These are phyloP conservation scores for Phortica magna DNA, from an alignment of 2,888 invertebrate species.

Conservation along the genomic window DNA sequence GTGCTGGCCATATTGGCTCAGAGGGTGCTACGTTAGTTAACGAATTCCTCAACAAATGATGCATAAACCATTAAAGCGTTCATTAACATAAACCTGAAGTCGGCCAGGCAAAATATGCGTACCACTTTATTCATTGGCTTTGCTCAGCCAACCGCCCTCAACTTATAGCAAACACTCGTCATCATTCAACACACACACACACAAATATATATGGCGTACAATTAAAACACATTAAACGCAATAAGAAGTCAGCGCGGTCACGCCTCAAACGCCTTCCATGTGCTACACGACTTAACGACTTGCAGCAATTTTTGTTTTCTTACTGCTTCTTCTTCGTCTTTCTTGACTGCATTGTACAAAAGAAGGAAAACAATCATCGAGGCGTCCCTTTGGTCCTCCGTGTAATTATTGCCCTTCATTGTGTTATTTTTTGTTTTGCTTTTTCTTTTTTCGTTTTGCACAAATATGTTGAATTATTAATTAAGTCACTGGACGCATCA, in stretches of 20 bases:
- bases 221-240: background rate
- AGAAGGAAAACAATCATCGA: background rate
- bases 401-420: background rate
- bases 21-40: background rate
- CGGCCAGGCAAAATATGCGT: background rate
- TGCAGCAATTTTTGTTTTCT: constrained; percentile 1
- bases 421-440: background rate
- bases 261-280: constrained; percentile 20
- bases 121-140: background rate
- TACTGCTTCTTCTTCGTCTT: background rate
- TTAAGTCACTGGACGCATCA: background rate
- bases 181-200: too few species aligned
- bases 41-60: constrained; percentile 13
- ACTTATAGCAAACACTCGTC: background rate
- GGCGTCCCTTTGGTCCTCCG: too few species aligned
- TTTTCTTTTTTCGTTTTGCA: background rate
- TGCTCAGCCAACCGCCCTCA: background rate
- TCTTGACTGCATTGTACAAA: background rate
- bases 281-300: constrained; percentile 44
- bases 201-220: background rate
- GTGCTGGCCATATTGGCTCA: too few species aligned
- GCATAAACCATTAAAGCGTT: constrained; percentile 21
- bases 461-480: constrained; percentile 17
- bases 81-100: constrained; percentile 28
- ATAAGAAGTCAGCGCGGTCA: background rate